Base-by-base conservation (phyloP, 2,113 vertebrate species). In the Callopanchax toddi region DNA sequence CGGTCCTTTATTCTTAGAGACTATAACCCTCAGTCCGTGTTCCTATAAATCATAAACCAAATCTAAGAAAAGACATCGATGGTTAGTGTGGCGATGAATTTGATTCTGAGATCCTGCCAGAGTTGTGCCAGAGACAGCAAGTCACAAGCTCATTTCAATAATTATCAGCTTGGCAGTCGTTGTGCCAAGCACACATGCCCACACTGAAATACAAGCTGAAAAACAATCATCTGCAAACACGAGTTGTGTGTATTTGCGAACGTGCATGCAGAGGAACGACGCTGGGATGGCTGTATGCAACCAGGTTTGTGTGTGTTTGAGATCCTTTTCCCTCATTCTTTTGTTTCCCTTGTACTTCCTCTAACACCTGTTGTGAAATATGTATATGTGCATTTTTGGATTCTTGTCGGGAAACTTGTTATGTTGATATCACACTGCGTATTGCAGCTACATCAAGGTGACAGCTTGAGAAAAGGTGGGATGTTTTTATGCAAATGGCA, bases 331-430 rank as follows among this genome's bases (percentile, higher is more conserved):
- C 16, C 5, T 3, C 42, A 74, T 56, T 56, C 58, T 68, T 61
- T 66, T 56, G 60, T 50, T 43, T 44, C 22, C 26, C 54, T 52
- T 55, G 11, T 70, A 60, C 64, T 73, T 58, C 73, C 49, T 49
- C 42, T 46, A 81, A 81, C 87, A 87, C 84, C 83, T 89, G 86
- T 86, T 87, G 72, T 78, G 71, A 85, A 89, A 88, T 87, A 85
- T 85, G 89, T 77, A 85, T 80, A 61, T 78, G 76, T 87, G 79
- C 82, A 67, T 90, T 85, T 84, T 65, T 87, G 83, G 82, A 79
- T 78, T 53, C 57, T 76, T 72, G 65, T 88, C 78, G 85, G 72
- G 20, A 84, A 84, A 87, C 78, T 77, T 88, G 87, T 89, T 88
- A 85, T 83, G 79, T 83, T 81, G 84, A 71, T 79, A 89, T 89